These are phyloP conservation scores for Scopus umbretta DNA, from an alignment of 2,113 vertebrate genomes.

Conservation along the genomic window DNA sequence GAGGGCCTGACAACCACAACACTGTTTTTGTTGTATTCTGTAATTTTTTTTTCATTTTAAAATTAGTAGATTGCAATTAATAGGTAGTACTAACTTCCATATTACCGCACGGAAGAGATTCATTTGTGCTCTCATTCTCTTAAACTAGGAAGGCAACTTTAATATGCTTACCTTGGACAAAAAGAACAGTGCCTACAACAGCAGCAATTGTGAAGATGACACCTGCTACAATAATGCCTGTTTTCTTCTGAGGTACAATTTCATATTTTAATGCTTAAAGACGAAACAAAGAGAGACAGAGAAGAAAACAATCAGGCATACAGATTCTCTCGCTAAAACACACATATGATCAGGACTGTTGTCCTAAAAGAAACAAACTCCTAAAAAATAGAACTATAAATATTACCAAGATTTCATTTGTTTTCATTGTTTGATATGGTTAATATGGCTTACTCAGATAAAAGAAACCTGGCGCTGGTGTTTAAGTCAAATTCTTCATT, in stretches of 20 bases:
- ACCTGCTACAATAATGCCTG: constrained; percentile 16
- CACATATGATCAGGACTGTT: neutral
- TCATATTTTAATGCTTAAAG: constrained; percentile 67
- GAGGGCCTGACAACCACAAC: neutral
- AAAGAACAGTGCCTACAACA: constrained; percentile 60
- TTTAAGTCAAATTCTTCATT: neutral
- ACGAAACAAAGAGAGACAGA: constrained; percentile 7
- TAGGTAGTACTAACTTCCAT: neutral
- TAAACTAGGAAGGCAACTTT: neutral
- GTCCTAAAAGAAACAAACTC: neutral
- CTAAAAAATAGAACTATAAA: neutral
- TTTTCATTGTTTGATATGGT: neutral
- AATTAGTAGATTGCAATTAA: neutral
- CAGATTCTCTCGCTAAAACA: neutral
- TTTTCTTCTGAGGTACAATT: constrained; percentile 30
- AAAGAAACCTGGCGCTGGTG: neutral
- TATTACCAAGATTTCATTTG: neutral
- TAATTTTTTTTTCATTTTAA: neutral
- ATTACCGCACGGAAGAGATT: neutral
- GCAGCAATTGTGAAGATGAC: neutral
- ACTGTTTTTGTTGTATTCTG: neutral
- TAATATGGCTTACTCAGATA: neutral
- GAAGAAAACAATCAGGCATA: constrained; percentile 1
- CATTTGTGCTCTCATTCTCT: neutral
- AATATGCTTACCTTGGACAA: constrained; percentile 62